Evolutionary conservation across 2,888 invertebrate species (phyloP), one percentile per base, ranked within the genome.

Genomic region (Drosophila maculinotata): DNA sequence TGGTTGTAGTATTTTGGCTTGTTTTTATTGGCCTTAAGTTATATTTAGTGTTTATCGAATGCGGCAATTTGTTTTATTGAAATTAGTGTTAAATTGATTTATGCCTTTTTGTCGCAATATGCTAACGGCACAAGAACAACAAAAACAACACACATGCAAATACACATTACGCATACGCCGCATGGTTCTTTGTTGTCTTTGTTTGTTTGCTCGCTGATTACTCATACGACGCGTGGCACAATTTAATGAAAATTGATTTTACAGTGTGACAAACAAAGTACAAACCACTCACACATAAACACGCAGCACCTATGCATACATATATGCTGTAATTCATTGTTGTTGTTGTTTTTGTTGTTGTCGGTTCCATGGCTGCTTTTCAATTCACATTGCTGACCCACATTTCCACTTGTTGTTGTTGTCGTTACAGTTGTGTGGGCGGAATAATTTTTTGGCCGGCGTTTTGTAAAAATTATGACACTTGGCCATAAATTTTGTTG

Each of bases 241-340:
- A 41, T 84, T 87, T 84, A 76, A 87, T 84, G 82, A 78, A 87
- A 82, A 82, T 82, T 82, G 87, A 87, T 82, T 82, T 82, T 84
- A 84, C 87, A 84, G 67, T 73, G 69, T 67, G 69, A 44, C 68
- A 76, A 70, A 69, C 71, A 69, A 70, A 73, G 63, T 70, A 59
- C 42, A 48, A 48, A 64, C 20, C 41, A 56, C 39, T 14, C n/a
- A 20, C 28, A 45, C 38, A 62, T 10, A 41, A 39, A 26, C 12
- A 39, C 25, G 12, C 28, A 36, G 15, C 7, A 44, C 26, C 26
- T 26, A 31, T 58, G 31, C 31, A 36, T 51, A 36, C 25, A 41
- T 67, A 42, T 60, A 48, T 58, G 31, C 28, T 20, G 25, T 54
- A 35, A 62, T 53, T 74, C 68, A 48, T 69, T 69, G 54, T 64